A percentile compares a stretch with the other conserved stretches of the same genome.
Evolutionary conservation across 2,797 vertebrate genomes (phyloP).

Genomic region (Anguilla pacifica): DNA sequence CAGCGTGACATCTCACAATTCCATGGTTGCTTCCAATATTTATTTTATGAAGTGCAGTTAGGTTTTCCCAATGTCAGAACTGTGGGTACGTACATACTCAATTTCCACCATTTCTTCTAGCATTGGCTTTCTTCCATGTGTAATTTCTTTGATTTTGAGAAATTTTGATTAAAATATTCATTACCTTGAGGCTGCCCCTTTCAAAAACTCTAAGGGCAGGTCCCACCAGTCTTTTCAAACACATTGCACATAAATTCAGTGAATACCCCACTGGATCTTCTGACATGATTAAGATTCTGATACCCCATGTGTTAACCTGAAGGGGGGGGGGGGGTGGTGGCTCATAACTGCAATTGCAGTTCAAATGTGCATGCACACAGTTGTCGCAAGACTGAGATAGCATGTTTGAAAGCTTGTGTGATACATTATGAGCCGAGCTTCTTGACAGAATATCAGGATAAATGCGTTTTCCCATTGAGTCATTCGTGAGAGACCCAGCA

Average conservation of each 20-base stretch:
- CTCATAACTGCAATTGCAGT: not conserved
- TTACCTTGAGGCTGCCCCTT: not conserved
- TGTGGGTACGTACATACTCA: not conserved
- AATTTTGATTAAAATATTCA: not conserved
- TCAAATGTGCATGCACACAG: not conserved
- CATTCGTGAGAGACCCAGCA: conserved; percentile 47
- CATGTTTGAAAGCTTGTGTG: not conserved
- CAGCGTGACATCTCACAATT: not conserved
- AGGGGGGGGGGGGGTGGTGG: no score
- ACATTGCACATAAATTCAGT: not conserved
- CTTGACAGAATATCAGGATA: conserved; percentile 10
- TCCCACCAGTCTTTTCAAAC: not conserved
- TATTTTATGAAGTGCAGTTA: not conserved
- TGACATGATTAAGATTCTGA: not conserved
- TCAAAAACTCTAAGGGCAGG: not conserved
- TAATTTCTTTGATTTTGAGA: not conserved
- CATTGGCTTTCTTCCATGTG: not conserved
- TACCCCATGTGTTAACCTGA: not conserved
- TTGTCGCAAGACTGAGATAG: not conserved
- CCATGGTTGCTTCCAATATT: not conserved
- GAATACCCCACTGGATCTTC: not conserved
- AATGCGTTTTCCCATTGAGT: conserved; percentile 54
- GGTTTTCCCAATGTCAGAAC: not conserved
- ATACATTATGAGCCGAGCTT: not conserved
- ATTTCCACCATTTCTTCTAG: not conserved